Conservation (phyloP, 2,888 invertebrate genomes). For the Aquatica leii region DNA sequence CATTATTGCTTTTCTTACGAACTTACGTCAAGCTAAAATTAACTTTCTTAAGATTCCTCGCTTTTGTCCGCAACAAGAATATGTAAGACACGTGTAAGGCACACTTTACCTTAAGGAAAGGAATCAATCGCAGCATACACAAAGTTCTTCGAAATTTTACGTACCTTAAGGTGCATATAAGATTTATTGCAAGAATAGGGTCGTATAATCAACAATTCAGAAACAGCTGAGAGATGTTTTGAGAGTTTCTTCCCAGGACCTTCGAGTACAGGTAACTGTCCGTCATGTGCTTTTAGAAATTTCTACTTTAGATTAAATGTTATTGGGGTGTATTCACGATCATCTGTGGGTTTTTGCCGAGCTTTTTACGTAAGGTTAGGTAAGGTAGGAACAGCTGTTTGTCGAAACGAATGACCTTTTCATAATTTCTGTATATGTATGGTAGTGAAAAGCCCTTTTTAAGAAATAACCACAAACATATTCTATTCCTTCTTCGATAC, state of each 20-base stretch:
- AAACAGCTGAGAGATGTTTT: slow-evolving; percentile 20
- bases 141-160: background rate
- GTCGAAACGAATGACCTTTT: slow-evolving; percentile 16
- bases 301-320: background rate
- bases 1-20: too few species aligned
- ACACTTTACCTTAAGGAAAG: slow-evolving; percentile 21
- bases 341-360: slow-evolving; percentile 15
- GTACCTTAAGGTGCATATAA: background rate
- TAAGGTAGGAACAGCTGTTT: slow-evolving; percentile 31
- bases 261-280: slow-evolving; percentile 20
- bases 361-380: slow-evolving; percentile 33
- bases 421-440: background rate
- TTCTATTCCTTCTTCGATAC: too few species aligned
- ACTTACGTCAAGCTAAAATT: slow-evolving; percentile 26
- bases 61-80: slow-evolving; percentile 18
- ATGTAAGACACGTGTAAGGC: slow-evolving; percentile 40
- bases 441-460: too few species aligned
- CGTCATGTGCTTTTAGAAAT: slow-evolving; percentile 19
- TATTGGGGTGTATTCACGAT: too few species aligned
- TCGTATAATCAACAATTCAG: too few species aligned
- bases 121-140: background rate
- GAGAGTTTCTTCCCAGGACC: slow-evolving; percentile 16
- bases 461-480: too few species aligned
- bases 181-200: too few species aligned
- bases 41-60: slow-evolving; percentile 42